phyloP scores from a whole-genome alignment of 1,140 invertebrate species.

The Drosophila subobscura region DNA sequence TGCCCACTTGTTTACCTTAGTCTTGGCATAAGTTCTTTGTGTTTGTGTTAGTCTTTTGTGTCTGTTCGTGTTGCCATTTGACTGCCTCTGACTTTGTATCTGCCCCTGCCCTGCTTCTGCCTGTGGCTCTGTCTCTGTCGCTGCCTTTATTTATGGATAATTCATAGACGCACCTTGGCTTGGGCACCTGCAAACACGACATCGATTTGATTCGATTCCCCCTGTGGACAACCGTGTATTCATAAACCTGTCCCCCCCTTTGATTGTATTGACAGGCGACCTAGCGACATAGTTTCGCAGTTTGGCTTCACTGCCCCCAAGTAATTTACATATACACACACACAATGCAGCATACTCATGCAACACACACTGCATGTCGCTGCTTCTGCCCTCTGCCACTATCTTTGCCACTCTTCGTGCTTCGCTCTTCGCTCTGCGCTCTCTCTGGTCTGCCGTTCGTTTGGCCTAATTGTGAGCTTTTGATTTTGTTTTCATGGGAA shows the following conservation, averaged over 20 bases:
- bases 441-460: conserved; percentile 25
- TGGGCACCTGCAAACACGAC: conserved; percentile 54
- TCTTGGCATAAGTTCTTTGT: conserved; percentile 52
- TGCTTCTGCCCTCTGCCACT: conserved; percentile 9
- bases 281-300: conserved; percentile 75
- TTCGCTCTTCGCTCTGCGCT: background rate
- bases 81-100: conserved; percentile 34
- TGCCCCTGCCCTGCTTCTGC: too few relatives aligned
- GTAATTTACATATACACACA: conserved; percentile 68
- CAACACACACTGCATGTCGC: conserved; percentile 44
- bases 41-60: conserved; percentile 42
- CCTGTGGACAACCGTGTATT: conserved; percentile 11
- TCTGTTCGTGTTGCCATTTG: conserved; percentile 58
- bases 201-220: conserved; percentile 53
- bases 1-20: conserved; percentile 50
- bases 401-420: conserved; percentile 19
- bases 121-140: conserved; percentile 24
- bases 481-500: conserved; percentile 75
- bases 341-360: conserved; percentile 23
- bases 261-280: conserved; percentile 52
- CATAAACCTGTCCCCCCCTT: background rate
- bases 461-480: conserved; percentile 79
- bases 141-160: conserved; percentile 67
- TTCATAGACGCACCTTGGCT: conserved; percentile 70
- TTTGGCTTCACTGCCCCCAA: conserved; percentile 63